Percentiles rank a stretch among this genome's conserved stretches.
These are phyloP conservation scores for Tachuris rubrigastra DNA, from an alignment of 2,113 vertebrate species.

Conservation along the genomic window DNA sequence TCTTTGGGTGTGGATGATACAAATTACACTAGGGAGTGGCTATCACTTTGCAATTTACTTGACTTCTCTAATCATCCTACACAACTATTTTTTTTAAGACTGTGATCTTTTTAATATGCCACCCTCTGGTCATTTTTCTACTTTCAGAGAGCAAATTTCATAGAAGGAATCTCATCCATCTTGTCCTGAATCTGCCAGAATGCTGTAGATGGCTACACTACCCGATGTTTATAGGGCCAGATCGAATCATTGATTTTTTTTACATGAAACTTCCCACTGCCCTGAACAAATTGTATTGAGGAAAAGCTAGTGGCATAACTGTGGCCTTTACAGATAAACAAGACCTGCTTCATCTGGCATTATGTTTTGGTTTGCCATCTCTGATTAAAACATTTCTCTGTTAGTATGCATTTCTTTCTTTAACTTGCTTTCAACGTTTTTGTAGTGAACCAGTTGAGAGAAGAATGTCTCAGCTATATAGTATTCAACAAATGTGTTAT, in stretches of 20 bases:
- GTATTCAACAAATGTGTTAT: background rate
- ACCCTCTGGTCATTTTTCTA: background rate
- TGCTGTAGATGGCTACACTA: background rate
- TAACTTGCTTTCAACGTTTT: background rate
- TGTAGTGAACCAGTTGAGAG: background rate
- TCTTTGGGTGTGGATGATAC: background rate
- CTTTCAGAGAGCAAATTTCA: slow-evolving; percentile 25
- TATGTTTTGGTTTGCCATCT: background rate
- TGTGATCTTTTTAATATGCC: background rate
- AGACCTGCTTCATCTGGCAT: background rate
- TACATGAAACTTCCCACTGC: background rate
- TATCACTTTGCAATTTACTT: background rate
- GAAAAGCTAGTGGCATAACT: background rate
- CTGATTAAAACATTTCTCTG: background rate
- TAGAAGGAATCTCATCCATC: background rate
- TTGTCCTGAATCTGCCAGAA: background rate
- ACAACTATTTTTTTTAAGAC: background rate
- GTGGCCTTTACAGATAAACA: background rate
- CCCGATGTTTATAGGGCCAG: background rate
- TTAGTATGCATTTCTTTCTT: background rate
- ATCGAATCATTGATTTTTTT: slow-evolving; percentile 53
- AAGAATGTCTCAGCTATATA: background rate
- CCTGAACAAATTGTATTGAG: background rate
- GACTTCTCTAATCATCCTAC: slow-evolving; percentile 16
- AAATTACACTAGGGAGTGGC: background rate